Evolutionary conservation across 1,140 invertebrate genomes (phyloP), one percentile per base, ranked within the genome.

Genomic region (Copidosoma floridanum): DNA sequence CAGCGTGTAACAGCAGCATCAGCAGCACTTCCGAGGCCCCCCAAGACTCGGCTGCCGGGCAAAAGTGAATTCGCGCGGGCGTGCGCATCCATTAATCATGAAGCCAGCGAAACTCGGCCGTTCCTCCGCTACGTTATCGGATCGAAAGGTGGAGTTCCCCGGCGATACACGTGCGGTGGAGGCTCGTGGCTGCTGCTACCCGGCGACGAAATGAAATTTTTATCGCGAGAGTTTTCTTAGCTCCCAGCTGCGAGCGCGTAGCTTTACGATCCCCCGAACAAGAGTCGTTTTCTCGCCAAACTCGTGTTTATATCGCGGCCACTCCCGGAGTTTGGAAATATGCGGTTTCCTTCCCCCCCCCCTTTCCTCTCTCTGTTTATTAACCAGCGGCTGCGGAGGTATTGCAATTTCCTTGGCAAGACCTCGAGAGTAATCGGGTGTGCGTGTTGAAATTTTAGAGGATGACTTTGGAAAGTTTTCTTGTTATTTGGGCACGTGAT

Each of bases 51-150:
- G n/a, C n/a, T n/a, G n/a, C n/a, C n/a, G n/a, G n/a, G n/a, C n/a
- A n/a, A n/a, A n/a, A 23, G 16, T 46, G 43, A 24, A 46, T 46
- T 46, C n/a, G 14, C 43, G 43, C 11, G 21, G 43, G n/a, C 20
- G 2, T 23, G 21, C n/a, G 20, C 26, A 48, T 48, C 46, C 46
- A 48, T 48, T 48, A 32, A 48, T 21, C 46, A 48, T 48, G 32
- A 21, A 27, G 14, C 26, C n/a, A 29, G 46, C 14, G 23, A 26
- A 48, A 48, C 26, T 47, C 14, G 18, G 41, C 41, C 41, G 23
- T 21, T 8, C 14, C 14, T 21, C 46, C 24, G n/a, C 26, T 32
- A 27, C 27, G 26, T 46, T 32, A 32, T 48, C 46, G 46, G 46
- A 20, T 48, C 46, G 32, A 48, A 48, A 27, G 12, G 40, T 11